Conservation (phyloP, 2,888 invertebrate species). For the Rhopalosiphum nymphaeae region DNA sequence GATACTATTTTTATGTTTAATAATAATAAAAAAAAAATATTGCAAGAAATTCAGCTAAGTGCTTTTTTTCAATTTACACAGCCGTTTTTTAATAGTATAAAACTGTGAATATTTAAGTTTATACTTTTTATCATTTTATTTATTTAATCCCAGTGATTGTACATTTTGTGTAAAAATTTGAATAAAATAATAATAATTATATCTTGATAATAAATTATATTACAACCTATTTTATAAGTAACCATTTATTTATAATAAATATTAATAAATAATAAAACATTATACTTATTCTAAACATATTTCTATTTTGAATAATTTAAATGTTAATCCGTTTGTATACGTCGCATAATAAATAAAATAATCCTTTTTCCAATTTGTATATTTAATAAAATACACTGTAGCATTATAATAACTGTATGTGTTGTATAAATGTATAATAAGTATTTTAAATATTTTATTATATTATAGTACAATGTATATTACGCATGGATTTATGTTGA, state of each 20-base stretch:
- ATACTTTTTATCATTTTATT: not conserved
- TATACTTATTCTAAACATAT: not conserved
- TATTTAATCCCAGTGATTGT: not conserved
- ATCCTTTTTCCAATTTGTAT: not conserved
- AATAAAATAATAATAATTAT: not conserved
- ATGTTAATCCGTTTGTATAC: not conserved
- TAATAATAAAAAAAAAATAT: constrained; percentile 33
- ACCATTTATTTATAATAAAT: not conserved
- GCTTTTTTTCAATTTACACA: constrained; percentile 2
- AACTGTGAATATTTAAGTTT: not conserved
- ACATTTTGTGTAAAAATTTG: not conserved
- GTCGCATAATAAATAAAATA: not conserved
- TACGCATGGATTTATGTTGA: not conserved
- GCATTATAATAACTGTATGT: not conserved
- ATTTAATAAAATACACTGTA: not conserved
- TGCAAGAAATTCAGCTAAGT: not conserved
- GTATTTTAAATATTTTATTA: not conserved
- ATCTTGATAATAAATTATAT: not conserved
- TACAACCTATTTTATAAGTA: not conserved
- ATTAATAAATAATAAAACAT: not conserved
- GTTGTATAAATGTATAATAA: not conserved
- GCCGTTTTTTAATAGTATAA: constrained; percentile 11
- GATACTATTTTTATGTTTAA: constrained; percentile 45
- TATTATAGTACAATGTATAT: not conserved
- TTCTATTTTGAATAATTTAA: not conserved